phyloP scores from a whole-genome alignment of 2,888 invertebrate species.

The Ellobium chinense region DNA sequence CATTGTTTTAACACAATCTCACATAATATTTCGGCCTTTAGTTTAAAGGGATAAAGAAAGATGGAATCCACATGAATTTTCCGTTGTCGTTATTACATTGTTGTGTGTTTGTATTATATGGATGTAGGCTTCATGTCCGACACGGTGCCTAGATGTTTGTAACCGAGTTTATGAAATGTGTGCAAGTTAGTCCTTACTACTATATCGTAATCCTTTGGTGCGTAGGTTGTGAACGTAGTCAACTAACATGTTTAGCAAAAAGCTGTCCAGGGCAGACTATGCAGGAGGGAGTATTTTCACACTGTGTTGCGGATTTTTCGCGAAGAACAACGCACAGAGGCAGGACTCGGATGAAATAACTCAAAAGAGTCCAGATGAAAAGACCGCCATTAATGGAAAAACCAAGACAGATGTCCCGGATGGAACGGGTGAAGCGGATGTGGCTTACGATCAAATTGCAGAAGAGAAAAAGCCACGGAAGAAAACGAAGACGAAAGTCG shows the following conservation, averaged over 20 bases:
- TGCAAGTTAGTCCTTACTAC: too few species aligned
- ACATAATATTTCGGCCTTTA: too few species aligned
- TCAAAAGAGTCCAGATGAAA: neutral
- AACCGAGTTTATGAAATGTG: too few species aligned
- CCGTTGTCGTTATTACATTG: too few species aligned
- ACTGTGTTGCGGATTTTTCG: slow-evolving; percentile 40
- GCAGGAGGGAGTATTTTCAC: slow-evolving; percentile 35
- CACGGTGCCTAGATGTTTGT: too few species aligned
- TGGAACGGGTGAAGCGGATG: slow-evolving; percentile 3
- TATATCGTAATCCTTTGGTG: too few species aligned
- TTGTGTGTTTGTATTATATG: too few species aligned
- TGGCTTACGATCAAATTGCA: slow-evolving; percentile 3
- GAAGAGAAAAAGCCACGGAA: slow-evolving; percentile 8
- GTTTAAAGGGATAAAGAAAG: too few species aligned
- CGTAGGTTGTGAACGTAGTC: too few species aligned
- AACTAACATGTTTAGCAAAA: slow-evolving; percentile 38
- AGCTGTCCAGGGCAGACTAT: slow-evolving; percentile 30
- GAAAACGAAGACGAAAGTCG: slow-evolving; percentile 30
- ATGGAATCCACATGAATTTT: too few species aligned
- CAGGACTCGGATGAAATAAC: slow-evolving; percentile 11
- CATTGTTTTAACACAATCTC: too few species aligned
- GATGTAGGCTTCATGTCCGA: too few species aligned
- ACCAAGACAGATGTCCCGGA: neutral
- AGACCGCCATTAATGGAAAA: neutral
- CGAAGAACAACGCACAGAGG: neutral